phyloP scores from a whole-genome alignment of 2,797 vertebrate genomes.

The Alcedo atthis region DNA sequence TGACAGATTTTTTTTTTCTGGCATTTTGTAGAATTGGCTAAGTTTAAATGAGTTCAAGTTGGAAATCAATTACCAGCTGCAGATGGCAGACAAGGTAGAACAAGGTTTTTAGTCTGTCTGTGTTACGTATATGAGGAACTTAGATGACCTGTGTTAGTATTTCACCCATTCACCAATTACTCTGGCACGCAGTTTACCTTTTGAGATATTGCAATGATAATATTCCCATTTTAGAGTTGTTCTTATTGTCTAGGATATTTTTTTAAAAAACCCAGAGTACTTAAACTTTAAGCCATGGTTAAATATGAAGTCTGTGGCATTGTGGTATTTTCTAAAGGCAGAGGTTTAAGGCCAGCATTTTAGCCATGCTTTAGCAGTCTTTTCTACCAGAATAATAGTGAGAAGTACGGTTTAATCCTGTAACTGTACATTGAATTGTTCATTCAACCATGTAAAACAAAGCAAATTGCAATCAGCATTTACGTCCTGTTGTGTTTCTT shows the following conservation, averaged over 20 bases:
- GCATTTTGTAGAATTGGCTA: not conserved
- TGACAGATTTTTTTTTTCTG: constrained; percentile 21
- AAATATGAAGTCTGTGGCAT: not conserved
- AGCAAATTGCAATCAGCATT: not conserved
- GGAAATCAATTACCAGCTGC: not conserved
- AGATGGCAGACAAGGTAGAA: not conserved
- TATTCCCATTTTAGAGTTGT: not conserved
- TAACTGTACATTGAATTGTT: not conserved
- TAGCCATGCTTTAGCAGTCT: not conserved
- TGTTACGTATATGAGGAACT: not conserved
- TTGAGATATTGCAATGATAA: not conserved
- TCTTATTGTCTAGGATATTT: not conserved
- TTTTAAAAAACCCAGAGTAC: not conserved
- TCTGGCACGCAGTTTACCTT: not conserved
- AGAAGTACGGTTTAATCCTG: not conserved
- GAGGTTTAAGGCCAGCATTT: not conserved
- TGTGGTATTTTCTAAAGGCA: not conserved
- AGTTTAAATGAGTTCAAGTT: constrained; percentile 22
- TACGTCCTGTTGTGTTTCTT: not conserved
- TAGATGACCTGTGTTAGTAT: fast-evolving
- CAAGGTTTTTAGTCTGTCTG: not conserved
- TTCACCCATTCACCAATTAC: not conserved
- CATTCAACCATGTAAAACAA: not conserved
- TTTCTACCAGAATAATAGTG: not conserved
- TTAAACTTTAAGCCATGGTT: not conserved